Percentiles rank a stretch among this genome's conserved stretches.
Conservation (phyloP, 1,140 invertebrate genomes). For the Grapholita molesta region DNA sequence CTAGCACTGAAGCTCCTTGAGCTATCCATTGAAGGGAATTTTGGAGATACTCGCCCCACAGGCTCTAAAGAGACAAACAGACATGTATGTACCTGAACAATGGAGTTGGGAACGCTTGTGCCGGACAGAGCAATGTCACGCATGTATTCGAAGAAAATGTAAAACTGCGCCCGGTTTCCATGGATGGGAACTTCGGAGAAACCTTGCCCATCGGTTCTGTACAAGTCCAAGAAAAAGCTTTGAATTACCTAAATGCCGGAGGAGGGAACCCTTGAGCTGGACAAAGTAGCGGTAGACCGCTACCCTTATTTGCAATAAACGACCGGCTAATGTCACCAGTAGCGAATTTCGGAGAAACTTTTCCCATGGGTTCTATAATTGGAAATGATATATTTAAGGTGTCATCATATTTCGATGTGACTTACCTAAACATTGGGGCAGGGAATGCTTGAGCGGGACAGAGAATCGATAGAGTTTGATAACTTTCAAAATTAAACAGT, state of each 20-base stretch:
- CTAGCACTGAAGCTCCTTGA: slow-evolving; percentile 82
- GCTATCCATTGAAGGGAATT: slow-evolving; percentile 81
- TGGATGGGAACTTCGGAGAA: slow-evolving; percentile 78
- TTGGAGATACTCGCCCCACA: slow-evolving; percentile 83
- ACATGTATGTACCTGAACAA: slow-evolving; percentile 66
- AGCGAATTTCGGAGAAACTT: slow-evolving; percentile 81
- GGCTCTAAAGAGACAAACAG: slow-evolving; percentile 81
- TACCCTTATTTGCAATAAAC: slow-evolving; percentile 40
- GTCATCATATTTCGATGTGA: slow-evolving; percentile 20
- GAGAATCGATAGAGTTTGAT: slow-evolving; percentile 59
- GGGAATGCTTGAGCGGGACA: slow-evolving; percentile 82
- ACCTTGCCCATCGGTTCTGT: slow-evolving; percentile 81
- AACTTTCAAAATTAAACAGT: slow-evolving; percentile 73
- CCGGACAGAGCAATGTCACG: slow-evolving; percentile 80
- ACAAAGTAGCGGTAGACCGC: slow-evolving; percentile 70
- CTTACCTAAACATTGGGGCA: slow-evolving; percentile 79
- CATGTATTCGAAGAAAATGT: slow-evolving; percentile 63
- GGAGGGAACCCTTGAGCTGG: slow-evolving; percentile 82
- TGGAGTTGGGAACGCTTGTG: slow-evolving; percentile 82
- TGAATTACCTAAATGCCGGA: slow-evolving; percentile 80
- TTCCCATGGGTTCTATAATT: slow-evolving; percentile 79
- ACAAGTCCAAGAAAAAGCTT: slow-evolving; percentile 41
- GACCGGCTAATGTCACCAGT: slow-evolving; percentile 75
- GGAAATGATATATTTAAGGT: slow-evolving; percentile 33
- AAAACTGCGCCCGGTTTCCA: slow-evolving; percentile 80